phyloP scores from a whole-genome alignment of 2,888 invertebrate species.

The Heliconius sara region DNA sequence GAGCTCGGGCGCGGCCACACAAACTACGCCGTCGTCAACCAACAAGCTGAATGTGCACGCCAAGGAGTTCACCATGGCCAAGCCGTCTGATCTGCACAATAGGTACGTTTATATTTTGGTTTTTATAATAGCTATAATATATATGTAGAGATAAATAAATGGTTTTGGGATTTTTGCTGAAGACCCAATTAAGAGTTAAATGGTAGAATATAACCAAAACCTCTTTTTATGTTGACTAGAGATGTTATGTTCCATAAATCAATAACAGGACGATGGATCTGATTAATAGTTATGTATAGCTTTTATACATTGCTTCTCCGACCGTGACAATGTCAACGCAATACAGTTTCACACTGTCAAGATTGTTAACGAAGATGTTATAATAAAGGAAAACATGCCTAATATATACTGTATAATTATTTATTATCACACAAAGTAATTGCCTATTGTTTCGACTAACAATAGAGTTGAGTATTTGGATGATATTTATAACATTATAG shows the following conservation, averaged over 20 bases:
- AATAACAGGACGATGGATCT: too few species aligned
- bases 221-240: too few species aligned
- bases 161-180: neutral
- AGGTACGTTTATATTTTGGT: conserved; percentile 64
- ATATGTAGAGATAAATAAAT: neutral
- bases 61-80: conserved; percentile 94
- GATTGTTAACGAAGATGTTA: too few species aligned
- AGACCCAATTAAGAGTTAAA: too few species aligned
- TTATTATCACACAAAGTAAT: neutral
- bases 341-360: too few species aligned
- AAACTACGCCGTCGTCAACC: conserved; percentile 58
- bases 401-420: neutral
- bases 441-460: conserved; percentile 12
- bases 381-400: neutral
- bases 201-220: too few species aligned
- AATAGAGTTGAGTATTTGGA: conserved; percentile 9
- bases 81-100: conserved; percentile 82
- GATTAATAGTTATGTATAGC: too few species aligned
- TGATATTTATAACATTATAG: conserved; percentile 2
- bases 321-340: too few species aligned
- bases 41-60: conserved; percentile 94
- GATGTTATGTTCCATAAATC: too few species aligned
- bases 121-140: neutral
- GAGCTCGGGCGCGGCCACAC: conserved; percentile 56
- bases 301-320: too few species aligned